Conservation (phyloP, 2,888 invertebrate species). For the Dynastes maya region DNA sequence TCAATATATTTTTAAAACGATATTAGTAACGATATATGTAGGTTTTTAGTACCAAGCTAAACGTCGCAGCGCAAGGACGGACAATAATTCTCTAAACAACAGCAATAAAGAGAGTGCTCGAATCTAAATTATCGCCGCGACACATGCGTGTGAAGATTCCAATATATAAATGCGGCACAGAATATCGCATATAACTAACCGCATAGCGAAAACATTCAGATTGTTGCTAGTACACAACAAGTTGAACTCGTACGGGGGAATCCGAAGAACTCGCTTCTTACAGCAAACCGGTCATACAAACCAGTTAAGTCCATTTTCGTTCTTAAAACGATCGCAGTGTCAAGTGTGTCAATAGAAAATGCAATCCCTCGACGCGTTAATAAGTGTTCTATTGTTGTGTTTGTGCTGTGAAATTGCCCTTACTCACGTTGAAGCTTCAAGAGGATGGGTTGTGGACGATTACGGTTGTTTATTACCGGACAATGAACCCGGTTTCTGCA, state of each 20-base stretch:
- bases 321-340: background rate
- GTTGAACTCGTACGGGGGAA: background rate
- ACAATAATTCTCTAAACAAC: background rate
- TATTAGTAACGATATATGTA: no score
- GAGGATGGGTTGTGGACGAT: slow-evolving; percentile 10
- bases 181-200: no score
- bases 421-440: background rate
- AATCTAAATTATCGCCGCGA: background rate
- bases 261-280: background rate
- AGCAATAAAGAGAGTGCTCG: background rate
- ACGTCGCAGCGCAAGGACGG: background rate
- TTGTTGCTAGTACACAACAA: no score
- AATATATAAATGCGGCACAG: no score
- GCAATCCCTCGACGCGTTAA: background rate
- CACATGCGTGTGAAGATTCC: slow-evolving; percentile 5
- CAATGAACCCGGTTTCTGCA: slow-evolving; percentile 13
- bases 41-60: no score
- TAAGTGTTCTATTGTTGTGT: background rate
- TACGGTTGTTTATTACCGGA: slow-evolving; percentile 10
- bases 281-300: background rate
- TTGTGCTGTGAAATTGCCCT: background rate
- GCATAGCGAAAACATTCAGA: no score
- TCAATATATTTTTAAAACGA: no score
- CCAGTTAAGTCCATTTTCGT: no score
- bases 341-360: background rate